Conservation (phyloP, 2,888 invertebrate species). For the Ormyrus thymus region DNA sequence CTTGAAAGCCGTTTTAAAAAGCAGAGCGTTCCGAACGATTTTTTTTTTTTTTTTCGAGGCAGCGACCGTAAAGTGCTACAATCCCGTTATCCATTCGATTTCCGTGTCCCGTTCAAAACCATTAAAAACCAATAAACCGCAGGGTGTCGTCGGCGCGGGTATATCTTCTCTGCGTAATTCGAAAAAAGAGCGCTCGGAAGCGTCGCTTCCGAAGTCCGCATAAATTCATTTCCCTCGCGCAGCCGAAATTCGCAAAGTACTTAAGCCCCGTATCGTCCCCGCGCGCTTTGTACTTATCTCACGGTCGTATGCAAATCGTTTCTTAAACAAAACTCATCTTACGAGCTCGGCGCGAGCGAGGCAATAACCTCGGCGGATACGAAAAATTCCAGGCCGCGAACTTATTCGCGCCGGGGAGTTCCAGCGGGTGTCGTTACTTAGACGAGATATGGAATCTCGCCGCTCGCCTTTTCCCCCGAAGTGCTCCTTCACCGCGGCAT, state of each 20-base stretch:
- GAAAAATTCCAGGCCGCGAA: background rate
- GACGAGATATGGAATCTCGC: background rate
- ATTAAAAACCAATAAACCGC: no score
- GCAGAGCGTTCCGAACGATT: background rate
- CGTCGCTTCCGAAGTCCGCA: no score
- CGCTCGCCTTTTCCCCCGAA: background rate
- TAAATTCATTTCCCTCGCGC: no score
- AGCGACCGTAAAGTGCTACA: no score
- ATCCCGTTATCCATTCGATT: no score
- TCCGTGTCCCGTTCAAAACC: no score
- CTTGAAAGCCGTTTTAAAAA: background rate
- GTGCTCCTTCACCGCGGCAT: background rate
- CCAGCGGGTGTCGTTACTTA: background rate
- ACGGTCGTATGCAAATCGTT: background rate
- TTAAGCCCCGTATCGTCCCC: no score
- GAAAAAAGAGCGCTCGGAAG: no score
- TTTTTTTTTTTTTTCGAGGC: background rate
- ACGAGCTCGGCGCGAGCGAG: background rate
- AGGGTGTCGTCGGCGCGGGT: background rate
- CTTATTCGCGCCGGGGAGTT: background rate
- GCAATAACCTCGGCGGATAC: no score
- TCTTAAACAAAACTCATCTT: slow-evolving; percentile 17
- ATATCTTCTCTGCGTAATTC: no score
- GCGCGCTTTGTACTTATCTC: background rate
- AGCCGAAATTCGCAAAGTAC: no score